Base-by-base conservation (phyloP, 2,888 invertebrate genomes). In the Microctonus hyperodae region DNA sequence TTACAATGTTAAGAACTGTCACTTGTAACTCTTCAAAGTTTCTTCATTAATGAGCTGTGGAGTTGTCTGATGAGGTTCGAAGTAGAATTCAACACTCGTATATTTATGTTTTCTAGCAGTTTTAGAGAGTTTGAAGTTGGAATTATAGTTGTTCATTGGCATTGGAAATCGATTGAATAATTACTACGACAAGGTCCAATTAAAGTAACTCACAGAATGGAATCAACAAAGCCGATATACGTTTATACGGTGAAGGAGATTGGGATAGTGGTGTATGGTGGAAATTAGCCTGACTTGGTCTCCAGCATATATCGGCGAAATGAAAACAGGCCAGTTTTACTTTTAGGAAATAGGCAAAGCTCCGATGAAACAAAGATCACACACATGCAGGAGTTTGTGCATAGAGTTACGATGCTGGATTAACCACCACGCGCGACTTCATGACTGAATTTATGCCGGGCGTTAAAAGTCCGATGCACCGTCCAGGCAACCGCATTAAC, bases 391-490 rank as follows among this genome's bases (percentile, higher is more conserved):
- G n/a, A 58, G 28, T 59, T 59, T 59, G 59, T 44, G 44, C 59
- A 59, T 40, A 22, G 63, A 69, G 67, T 70, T 72, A 70, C 68
- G 71, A 70, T 69, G 70, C 67, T 57, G 72, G 69, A 73, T 73
- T 73, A 70, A 73, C 72, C 67, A 68, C 65, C 69, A 67, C 65
- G 67, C 58, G 57, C 23, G 58, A 67, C 68, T 71, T 74, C 70
- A 70, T 69, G 69, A 64, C 66, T 69, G 67, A 73, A 76, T 76
- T 74, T 73, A 75, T 72, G 70, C 68, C 62, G 59, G 68, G 68
- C 70, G 69, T 73, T 72, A 73, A 75, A 75, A 75, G 72, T 76
- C 72, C 73, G 70, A 72, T 71, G 73, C 68, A 73, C 71, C 69
- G 67, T 67, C 61, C 68, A 70, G 71, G 69, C 71, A 67, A 69